Conservation (phyloP, 2,113 vertebrate genomes). For the Cyanistes caeruleus region DNA sequence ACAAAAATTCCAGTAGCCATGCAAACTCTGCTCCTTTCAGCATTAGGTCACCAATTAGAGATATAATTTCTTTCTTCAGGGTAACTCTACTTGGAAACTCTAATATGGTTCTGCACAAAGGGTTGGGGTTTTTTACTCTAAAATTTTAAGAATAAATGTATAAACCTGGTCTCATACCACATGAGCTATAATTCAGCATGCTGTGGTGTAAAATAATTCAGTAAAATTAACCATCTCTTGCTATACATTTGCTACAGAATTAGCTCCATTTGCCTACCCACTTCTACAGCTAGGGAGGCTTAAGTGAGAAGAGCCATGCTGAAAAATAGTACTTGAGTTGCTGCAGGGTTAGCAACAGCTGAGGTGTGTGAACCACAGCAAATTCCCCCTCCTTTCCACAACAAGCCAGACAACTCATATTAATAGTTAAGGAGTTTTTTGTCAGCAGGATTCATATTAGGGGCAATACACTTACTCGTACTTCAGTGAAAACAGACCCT, state of each 20-base stretch:
- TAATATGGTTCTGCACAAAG: neutral
- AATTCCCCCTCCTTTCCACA: slow-evolving; percentile 6
- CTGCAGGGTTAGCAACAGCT: neutral
- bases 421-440: neutral
- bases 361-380: slow-evolving; percentile 1
- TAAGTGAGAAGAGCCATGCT: neutral
- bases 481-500: neutral
- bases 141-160: neutral
- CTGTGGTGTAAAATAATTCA: neutral
- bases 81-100: neutral
- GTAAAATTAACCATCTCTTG: neutral
- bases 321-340: slow-evolving; percentile 15
- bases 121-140: neutral
- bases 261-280: slow-evolving; percentile 10
- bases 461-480: neutral
- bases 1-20: neutral
- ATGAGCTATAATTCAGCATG: neutral
- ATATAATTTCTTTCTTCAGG: neutral
- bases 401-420: neutral
- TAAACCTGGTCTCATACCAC: neutral
- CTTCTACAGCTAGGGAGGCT: neutral
- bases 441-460: neutral
- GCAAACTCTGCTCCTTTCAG: neutral
- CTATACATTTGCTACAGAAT: neutral
- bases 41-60: neutral